phyloP scores from a whole-genome alignment of 2,888 invertebrate species.

The Drosophila dives region DNA sequence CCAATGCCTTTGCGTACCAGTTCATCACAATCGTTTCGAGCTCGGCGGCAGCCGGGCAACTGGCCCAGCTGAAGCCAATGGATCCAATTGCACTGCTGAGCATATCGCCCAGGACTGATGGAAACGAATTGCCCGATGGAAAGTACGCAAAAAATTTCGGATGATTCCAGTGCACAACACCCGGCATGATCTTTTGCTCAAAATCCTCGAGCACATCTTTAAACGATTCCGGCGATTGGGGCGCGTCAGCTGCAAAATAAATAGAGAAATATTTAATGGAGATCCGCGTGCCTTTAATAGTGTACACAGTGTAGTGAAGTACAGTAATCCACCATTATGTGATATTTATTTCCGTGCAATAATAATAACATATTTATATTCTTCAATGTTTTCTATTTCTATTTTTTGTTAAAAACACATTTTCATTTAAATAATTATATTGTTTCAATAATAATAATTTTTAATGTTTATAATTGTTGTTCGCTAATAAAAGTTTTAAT shows the following conservation, averaged over 20 bases:
- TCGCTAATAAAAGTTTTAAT: not conserved
- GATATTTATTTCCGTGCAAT: not conserved
- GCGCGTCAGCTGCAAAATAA: slow-evolving; percentile 87
- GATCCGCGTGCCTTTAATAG: not conserved
- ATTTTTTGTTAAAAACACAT: not conserved
- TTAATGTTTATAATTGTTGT: not conserved
- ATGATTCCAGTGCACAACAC: slow-evolving; percentile 96
- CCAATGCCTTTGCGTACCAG: slow-evolving; percentile 92
- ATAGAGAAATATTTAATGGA: slow-evolving; percentile 36
- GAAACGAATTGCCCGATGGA: slow-evolving; percentile 95
- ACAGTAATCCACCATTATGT: not conserved
- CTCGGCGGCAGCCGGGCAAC: slow-evolving; percentile 94
- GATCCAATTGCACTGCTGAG: slow-evolving; percentile 94
- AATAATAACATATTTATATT: not conserved
- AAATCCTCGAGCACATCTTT: slow-evolving; percentile 91
- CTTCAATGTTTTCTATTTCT: not conserved
- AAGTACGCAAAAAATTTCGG: slow-evolving; percentile 97
- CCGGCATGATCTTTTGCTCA: slow-evolving; percentile 92
- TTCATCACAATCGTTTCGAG: slow-evolving; percentile 93
- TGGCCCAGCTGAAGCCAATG: slow-evolving; percentile 97
- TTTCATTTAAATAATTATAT: not conserved
- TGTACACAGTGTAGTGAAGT: not conserved
- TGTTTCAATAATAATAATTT: not conserved
- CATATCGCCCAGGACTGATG: slow-evolving; percentile 96
- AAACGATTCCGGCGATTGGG: slow-evolving; percentile 90